These are phyloP conservation scores for Formica aserva DNA, from an alignment of 2,888 invertebrate species.

Conservation along the genomic window DNA sequence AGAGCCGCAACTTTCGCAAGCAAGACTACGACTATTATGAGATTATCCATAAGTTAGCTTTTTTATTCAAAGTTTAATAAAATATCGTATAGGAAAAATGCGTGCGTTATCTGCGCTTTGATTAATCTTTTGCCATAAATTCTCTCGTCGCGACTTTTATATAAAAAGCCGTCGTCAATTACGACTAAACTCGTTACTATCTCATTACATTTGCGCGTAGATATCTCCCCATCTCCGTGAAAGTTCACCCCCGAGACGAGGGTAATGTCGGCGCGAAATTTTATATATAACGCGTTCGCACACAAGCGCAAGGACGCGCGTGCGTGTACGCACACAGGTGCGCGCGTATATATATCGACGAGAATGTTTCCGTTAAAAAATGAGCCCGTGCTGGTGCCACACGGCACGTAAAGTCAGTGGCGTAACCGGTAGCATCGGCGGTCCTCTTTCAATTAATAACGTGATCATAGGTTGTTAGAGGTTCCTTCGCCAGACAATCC, in stretches of 20 bases:
- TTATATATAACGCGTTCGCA: background rate
- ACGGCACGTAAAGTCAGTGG: constrained; percentile 75
- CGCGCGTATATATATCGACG: constrained; percentile 63
- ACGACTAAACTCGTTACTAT: constrained; percentile 51
- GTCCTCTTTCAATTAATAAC: constrained; percentile 85
- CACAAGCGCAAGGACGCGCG: background rate
- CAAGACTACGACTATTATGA: background rate
- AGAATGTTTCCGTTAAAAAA: constrained; percentile 73
- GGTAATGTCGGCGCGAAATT: constrained; percentile 33
- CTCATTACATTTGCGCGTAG: constrained; percentile 48
- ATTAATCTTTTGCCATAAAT: constrained; percentile 3
- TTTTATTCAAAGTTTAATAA: constrained; percentile 3
- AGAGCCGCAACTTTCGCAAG: background rate
- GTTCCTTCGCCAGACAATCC: constrained; percentile 76
- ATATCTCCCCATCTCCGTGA: constrained; percentile 44
- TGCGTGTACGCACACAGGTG: background rate
- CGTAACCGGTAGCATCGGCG: constrained; percentile 83
- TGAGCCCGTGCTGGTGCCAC: constrained; percentile 71
- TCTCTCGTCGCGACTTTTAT: constrained; percentile 23
- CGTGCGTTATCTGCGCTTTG: background rate
- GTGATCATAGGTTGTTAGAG: constrained; percentile 84
- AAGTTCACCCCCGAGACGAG: constrained; percentile 37
- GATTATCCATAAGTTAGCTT: background rate
- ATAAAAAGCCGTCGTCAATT: constrained; percentile 37
- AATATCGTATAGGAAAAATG: background rate